phyloP scores from a whole-genome alignment of 1,140 invertebrate species.

The Propsilocerus akamusi region DNA sequence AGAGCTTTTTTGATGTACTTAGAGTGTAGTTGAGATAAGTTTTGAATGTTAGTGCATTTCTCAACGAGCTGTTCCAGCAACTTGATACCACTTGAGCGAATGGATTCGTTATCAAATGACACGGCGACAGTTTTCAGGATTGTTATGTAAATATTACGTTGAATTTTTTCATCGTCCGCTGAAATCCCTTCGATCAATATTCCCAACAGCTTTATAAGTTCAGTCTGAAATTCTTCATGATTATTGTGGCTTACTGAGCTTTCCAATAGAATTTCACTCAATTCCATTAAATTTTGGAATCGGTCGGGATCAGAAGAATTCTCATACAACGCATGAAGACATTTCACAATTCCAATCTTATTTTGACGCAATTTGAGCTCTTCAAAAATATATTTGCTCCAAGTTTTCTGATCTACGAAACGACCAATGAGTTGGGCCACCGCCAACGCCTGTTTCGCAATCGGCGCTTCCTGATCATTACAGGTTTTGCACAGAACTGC shows the following conservation, averaged over 20 bases:
- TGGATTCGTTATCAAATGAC: conserved; percentile 12
- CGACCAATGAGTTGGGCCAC: conserved; percentile 19
- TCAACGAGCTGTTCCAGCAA: conserved; percentile 9
- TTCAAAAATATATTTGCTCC: conserved; percentile 18
- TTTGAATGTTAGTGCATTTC: background rate
- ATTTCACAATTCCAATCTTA: conserved; percentile 15
- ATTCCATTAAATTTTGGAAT: conserved; percentile 19
- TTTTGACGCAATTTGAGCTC: conserved; percentile 15
- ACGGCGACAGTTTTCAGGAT: conserved; percentile 12
- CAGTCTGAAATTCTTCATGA: conserved; percentile 9
- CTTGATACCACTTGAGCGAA: conserved; percentile 10
- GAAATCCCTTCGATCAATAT: conserved; percentile 1
- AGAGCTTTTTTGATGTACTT: conserved; percentile 12
- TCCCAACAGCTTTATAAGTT: conserved; percentile 14
- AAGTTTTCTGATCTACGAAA: conserved; percentile 14
- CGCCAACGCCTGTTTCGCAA: conserved; percentile 15
- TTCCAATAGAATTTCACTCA: conserved; percentile 18
- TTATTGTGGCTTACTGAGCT: conserved; percentile 21
- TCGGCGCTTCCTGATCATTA: conserved; percentile 12
- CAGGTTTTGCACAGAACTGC: conserved; percentile 28
- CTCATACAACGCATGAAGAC: conserved; percentile 32
- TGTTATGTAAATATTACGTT: conserved; percentile 16
- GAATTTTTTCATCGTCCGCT: conserved; percentile 7
- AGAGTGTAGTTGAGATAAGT: conserved; percentile 11
- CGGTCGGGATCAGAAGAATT: conserved; percentile 37